Conservation (phyloP, 2,113 vertebrate genomes). For the Alethe castanea region DNA sequence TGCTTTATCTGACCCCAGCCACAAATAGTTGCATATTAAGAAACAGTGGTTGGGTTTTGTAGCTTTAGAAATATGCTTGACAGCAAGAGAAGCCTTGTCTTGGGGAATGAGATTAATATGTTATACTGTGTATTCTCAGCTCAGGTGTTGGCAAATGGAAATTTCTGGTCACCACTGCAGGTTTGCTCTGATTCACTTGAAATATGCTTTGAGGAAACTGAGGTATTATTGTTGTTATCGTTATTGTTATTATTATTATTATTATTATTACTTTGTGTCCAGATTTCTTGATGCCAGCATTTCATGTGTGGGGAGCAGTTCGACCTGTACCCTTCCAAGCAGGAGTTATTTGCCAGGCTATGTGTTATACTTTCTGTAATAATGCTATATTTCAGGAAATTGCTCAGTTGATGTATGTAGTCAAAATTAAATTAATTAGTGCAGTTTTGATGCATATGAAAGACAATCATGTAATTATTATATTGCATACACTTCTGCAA, state of each 20-base stretch:
- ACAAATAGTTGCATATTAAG: neutral
- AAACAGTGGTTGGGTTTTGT: neutral
- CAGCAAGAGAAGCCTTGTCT: neutral
- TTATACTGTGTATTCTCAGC: neutral
- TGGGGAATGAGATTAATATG: neutral
- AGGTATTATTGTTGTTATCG: neutral
- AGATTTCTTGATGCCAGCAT: neutral
- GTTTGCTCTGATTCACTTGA: neutral
- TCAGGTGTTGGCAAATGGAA: neutral
- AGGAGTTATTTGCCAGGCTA: neutral
- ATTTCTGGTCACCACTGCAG: neutral
- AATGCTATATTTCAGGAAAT: neutral
- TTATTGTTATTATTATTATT: neutral
- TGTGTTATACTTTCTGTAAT: neutral
- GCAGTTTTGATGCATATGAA: neutral
- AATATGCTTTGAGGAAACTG: neutral
- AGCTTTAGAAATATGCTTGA: neutral
- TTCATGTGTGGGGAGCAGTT: neutral
- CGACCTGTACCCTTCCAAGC: neutral
- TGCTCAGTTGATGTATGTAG: neutral
- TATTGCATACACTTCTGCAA: neutral
- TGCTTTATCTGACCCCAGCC: neutral
- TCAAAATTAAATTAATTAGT: neutral
- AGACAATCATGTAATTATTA: neutral
- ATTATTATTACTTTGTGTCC: neutral